Evolutionary conservation across 2,113 vertebrate genomes (phyloP).

Genomic region (Takifugu flavidus): DNA sequence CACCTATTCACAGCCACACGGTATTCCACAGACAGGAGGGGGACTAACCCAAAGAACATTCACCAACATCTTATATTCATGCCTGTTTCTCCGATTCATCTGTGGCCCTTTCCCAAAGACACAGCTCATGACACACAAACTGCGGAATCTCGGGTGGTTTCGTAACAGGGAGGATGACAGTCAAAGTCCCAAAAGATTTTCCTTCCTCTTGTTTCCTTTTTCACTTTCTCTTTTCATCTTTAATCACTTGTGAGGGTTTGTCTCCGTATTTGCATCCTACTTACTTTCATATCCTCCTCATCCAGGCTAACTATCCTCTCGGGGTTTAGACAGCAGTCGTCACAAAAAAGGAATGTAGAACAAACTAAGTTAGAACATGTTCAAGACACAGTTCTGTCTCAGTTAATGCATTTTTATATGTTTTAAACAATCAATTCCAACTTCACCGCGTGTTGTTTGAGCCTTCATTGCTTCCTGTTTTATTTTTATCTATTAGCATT

Average conservation of each 20-base stretch:
- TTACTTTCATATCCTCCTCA: conserved; percentile 50
- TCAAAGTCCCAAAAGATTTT: conserved; percentile 59
- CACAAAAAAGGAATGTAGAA: conserved; percentile 14
- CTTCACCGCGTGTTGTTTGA: not conserved
- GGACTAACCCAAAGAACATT: conserved; percentile 36
- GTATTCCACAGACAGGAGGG: conserved; percentile 42
- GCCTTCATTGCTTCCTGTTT: too few species aligned
- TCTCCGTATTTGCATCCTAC: conserved; percentile 67
- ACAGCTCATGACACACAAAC: conserved; percentile 52
- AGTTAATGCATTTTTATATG: not conserved
- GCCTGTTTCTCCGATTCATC: conserved; percentile 61
- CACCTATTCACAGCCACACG: too few species aligned
- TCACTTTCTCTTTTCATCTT: conserved; percentile 66
- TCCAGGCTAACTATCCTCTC: conserved; percentile 32
- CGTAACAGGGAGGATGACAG: conserved; percentile 56
- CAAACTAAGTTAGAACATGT: conserved; percentile 14
- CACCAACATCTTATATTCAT: conserved; percentile 59
- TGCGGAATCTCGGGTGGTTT: conserved; percentile 59
- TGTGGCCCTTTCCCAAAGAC: conserved; percentile 56
- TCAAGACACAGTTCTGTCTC: too few species aligned
- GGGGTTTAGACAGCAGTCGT: conserved; percentile 21
- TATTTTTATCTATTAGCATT: too few species aligned
- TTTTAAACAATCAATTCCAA: conserved; percentile 7
- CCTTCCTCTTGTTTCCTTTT: conserved; percentile 43
- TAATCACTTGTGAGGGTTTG: conserved; percentile 53